Base-by-base conservation (phyloP, 2,797 vertebrate species). In the Oophaga sylvatica region DNA sequence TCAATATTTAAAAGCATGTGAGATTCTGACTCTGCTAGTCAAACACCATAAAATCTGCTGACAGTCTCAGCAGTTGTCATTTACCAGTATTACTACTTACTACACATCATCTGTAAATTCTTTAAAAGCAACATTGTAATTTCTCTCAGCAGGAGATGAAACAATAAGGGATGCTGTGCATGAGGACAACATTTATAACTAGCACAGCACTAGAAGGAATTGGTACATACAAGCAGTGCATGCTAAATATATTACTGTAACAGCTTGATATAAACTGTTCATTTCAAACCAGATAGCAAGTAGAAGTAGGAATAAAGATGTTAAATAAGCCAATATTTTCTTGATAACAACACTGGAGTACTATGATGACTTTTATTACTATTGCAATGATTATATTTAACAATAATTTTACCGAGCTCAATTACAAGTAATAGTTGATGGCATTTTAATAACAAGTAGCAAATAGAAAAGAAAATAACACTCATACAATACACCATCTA, bases 231-330 rank as follows among this genome's bases (percentile, higher is more conserved):
- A 79, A 79, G 8, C 15, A 79, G 15, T 6, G 26, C 76, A 79
- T 79, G 56, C n/a, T 59, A 57, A 79, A 79, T 59, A 79, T 79
- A 31, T 57, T 79, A 79, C n/a, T 59, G 76, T 79, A 79, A 57
- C 53, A 59, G 53, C 29, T 59, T 79, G 56, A 79, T 29, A 78
- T 59, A 26, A 59, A 59, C 53, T 26, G 29, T 19, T 57, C 26
- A 79, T 31, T 59, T 56, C 41, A 78, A 57, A 7, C 13, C 22
- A 59, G 56, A 59, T 59, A 79, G 16, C 26, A 31, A 59, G 71
- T 22, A 48, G 9, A 16, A 59, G 71, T 48, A 48, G 9, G 6
- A 56, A 56, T 56, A 76, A 8, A 53, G 22, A 76, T 26, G 45
- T 56, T 26, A 76, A 73, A 22, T 22, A 56, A 15, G 48, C 9